Evolutionary conservation across 2,888 invertebrate species (phyloP).

Genomic region (Pandemis cinnamomeana): DNA sequence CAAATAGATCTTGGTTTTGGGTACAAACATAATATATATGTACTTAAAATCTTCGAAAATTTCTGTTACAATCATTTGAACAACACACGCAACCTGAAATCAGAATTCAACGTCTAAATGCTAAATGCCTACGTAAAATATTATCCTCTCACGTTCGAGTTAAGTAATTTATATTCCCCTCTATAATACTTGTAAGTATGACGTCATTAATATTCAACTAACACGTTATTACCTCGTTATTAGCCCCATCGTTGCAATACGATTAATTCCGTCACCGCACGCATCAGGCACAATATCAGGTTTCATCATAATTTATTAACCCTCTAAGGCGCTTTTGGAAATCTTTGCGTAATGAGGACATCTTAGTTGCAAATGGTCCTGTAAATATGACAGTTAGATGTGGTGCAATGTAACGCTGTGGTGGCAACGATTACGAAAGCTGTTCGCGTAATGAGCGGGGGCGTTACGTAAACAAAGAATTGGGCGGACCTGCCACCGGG

Average conservation of each 20-base stretch:
- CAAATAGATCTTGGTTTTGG: no score
- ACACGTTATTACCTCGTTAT: slow-evolving; percentile 36
- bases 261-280: slow-evolving; percentile 37
- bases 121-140: slow-evolving; percentile 9
- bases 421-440: slow-evolving; percentile 56
- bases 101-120: slow-evolving; percentile 43
- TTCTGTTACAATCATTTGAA: neutral
- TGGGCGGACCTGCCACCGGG: slow-evolving; percentile 79
- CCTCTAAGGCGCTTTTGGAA: slow-evolving; percentile 14
- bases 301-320: slow-evolving; percentile 33
- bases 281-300: slow-evolving; percentile 33
- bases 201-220: slow-evolving; percentile 39
- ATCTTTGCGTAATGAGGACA: slow-evolving; percentile 18
- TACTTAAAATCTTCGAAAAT: neutral
- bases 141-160: slow-evolving; percentile 16
- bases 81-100: slow-evolving; percentile 34
- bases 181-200: slow-evolving; percentile 26
- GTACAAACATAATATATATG: no score
- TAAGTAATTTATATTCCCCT: slow-evolving; percentile 25
- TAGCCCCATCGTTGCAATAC: slow-evolving; percentile 35
- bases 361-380: slow-evolving; percentile 17
- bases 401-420: slow-evolving; percentile 16
- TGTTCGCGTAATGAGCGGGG: slow-evolving; percentile 74
- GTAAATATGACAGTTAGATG: slow-evolving; percentile 28
- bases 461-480: slow-evolving; percentile 82